phyloP scores from a whole-genome alignment of 2,113 vertebrate genomes.

The Seriola rivoliana region DNA sequence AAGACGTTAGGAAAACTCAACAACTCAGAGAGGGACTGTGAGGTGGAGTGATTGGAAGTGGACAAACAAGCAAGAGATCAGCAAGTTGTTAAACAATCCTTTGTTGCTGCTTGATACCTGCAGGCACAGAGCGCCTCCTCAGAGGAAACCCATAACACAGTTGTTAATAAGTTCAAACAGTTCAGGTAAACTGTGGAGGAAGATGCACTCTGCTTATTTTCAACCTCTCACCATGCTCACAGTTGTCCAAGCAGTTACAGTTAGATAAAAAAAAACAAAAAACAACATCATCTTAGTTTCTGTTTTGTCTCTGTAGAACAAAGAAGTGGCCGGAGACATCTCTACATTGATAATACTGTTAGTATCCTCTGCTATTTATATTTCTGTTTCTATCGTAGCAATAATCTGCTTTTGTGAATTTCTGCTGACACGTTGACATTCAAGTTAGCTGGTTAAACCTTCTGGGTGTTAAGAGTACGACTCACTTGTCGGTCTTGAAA shows the following conservation, averaged over 20 bases:
- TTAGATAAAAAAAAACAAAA: neutral
- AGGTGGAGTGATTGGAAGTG: neutral
- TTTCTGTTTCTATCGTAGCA: neutral
- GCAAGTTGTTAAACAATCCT: neutral
- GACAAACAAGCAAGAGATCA: neutral
- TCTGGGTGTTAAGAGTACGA: too few species aligned
- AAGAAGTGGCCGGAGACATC: neutral
- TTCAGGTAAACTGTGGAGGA: slow-evolving; percentile 44
- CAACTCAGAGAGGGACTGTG: neutral
- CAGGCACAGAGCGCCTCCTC: neutral
- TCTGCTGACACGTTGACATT: neutral
- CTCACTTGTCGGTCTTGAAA: too few species aligned
- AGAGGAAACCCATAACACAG: slow-evolving; percentile 42
- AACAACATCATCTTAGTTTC: neutral
- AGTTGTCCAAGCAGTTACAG: neutral
- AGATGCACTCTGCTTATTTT: slow-evolving; percentile 42
- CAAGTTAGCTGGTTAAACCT: too few species aligned
- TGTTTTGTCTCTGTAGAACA: neutral
- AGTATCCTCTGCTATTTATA: neutral
- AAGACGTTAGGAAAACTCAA: neutral
- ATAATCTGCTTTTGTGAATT: neutral
- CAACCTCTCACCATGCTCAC: slow-evolving; percentile 7
- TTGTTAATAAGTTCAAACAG: slow-evolving; percentile 38
- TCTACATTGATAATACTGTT: neutral
- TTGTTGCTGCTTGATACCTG: neutral